These are phyloP conservation scores for Chironomus striatipennis DNA, from an alignment of 1,140 invertebrate species.

Conservation along the genomic window DNA sequence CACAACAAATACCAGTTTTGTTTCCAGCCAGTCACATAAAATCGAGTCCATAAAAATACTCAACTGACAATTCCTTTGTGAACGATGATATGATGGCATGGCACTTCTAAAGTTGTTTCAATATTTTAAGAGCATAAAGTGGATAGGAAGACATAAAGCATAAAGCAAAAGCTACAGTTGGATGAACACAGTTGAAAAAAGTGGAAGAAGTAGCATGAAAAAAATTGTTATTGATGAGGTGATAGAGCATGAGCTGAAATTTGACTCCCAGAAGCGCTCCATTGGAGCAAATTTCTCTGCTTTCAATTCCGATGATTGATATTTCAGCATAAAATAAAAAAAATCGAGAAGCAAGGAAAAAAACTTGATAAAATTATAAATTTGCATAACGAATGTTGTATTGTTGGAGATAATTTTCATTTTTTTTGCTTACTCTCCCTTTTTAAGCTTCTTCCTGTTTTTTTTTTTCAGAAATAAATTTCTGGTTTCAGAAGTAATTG, in stretches of 20 bases:
- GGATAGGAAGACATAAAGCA: not conserved
- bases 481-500: too few relatives aligned
- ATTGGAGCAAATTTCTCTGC: not conserved
- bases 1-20: too few relatives aligned
- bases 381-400: not conserved
- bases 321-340: not conserved
- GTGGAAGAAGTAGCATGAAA: too few relatives aligned
- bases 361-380: not conserved
- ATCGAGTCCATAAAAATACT: too few relatives aligned
- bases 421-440: too few relatives aligned
- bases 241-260: constrained; percentile 2
- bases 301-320: not conserved
- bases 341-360: not conserved
- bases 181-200: not conserved
- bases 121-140: not conserved
- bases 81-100: not conserved
- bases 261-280: not conserved
- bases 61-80: not conserved
- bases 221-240: not conserved
- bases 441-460: too few relatives aligned
- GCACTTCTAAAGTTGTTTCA: not conserved
- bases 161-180: not conserved
- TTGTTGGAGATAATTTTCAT: not conserved
- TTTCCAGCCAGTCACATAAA: too few relatives aligned
- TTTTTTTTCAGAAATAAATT: too few relatives aligned